Conservation (phyloP, 23 tunicate species). For the Ciona savignyi region DNA sequence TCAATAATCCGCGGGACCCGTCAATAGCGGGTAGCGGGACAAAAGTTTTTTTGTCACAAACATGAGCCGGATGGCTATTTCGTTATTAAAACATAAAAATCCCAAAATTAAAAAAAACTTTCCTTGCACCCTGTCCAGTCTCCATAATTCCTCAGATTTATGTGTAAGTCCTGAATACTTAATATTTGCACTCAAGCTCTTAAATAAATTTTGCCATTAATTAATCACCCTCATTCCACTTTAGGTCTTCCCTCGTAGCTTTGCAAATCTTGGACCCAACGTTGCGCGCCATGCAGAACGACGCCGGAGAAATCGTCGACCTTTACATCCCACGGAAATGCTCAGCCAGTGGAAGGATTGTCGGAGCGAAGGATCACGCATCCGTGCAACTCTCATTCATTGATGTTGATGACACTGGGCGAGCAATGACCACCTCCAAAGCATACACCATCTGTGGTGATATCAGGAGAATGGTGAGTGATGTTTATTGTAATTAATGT, state of each 20-base stretch:
- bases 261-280: not conserved
- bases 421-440: slow-evolving; percentile 65
- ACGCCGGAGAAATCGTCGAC: slow-evolving; percentile 96
- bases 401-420: slow-evolving; percentile 88
- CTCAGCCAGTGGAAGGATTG: slow-evolving; percentile 62
- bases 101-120: too few species aligned
- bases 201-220: too few species aligned
- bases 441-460: slow-evolving; percentile 70
- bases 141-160: not conserved
- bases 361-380: slow-evolving; percentile 92
- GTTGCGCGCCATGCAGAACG: slow-evolving; percentile 64
- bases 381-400: slow-evolving; percentile 58
- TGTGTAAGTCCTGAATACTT: not conserved
- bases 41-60: too few species aligned
- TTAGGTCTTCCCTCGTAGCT: not conserved
- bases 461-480: slow-evolving; percentile 62
- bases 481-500: not conserved
- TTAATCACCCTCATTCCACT: not conserved
- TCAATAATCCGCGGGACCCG: too few species aligned
- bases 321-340: slow-evolving; percentile 94
- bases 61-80: too few species aligned
- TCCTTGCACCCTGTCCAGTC: too few species aligned
- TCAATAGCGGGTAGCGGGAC: too few species aligned
- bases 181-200: not conserved
- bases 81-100: too few species aligned